Conservation (phyloP, 53 echinoderm and acorn worm genomes). For the Actinopyga echinites region DNA sequence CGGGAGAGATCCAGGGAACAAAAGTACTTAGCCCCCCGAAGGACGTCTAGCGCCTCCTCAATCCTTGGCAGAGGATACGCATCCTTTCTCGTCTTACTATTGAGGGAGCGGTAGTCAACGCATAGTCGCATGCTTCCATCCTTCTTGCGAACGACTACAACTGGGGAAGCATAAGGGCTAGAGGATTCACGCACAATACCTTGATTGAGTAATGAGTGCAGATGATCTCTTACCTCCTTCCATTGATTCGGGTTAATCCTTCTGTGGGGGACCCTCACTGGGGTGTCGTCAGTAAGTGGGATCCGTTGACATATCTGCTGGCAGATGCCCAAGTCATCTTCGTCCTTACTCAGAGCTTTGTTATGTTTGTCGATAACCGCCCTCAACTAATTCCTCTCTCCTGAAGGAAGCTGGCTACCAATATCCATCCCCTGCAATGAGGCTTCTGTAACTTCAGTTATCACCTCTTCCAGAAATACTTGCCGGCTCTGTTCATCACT, state of each 20-base stretch:
- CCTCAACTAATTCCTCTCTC: not conserved
- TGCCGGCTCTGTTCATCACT: not conserved
- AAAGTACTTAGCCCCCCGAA: constrained; percentile 28
- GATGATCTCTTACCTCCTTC: constrained; percentile 52
- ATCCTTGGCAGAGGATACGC: constrained; percentile 54
- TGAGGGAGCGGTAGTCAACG: constrained; percentile 53
- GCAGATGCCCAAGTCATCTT: constrained; percentile 54
- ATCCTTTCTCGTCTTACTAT: constrained; percentile 56
- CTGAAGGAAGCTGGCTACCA: not conserved
- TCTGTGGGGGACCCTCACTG: constrained; percentile 44
- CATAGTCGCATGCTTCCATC: constrained; percentile 47
- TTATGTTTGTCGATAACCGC: not conserved
- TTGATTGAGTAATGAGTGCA: constrained; percentile 24
- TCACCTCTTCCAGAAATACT: not conserved
- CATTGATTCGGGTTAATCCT: constrained; percentile 53
- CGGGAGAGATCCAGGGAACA: constrained; percentile 39
- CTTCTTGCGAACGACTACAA: constrained; percentile 60
- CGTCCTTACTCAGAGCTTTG: constrained; percentile 25
- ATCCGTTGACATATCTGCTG: constrained; percentile 35
- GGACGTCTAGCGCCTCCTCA: constrained; percentile 5
- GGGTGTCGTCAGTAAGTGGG: constrained; percentile 15
- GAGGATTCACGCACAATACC: not conserved
- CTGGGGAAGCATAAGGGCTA: constrained; percentile 62
- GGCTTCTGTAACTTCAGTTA: not conserved
- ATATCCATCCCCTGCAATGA: constrained; percentile 1